These are phyloP conservation scores for Mycteria americana DNA, from an alignment of 2,797 vertebrate species.

Conservation along the genomic window DNA sequence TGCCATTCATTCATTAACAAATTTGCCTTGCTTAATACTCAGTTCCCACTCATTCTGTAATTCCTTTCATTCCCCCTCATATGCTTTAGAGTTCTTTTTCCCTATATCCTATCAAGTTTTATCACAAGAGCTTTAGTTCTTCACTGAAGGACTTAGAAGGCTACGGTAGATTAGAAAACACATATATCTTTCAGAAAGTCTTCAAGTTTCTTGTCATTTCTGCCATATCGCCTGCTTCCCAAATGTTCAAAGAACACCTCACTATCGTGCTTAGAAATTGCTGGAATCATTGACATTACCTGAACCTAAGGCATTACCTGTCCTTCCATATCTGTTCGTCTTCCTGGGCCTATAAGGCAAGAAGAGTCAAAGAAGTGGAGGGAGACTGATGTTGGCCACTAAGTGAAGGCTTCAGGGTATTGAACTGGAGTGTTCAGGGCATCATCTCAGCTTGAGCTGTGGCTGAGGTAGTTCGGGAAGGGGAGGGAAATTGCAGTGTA, in stretches of 20 bases:
- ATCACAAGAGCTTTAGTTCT: neutral
- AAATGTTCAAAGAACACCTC: neutral
- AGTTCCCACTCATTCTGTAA: neutral
- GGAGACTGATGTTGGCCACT: neutral
- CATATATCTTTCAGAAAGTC: neutral
- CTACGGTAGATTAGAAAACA: neutral
- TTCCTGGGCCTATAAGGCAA: neutral
- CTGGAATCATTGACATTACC: neutral
- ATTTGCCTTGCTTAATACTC: neutral
- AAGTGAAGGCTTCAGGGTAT: neutral
- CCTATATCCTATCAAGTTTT: neutral
- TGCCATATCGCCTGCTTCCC: neutral
- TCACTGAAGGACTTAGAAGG: neutral
- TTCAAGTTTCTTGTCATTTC: neutral
- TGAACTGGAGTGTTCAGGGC: neutral
- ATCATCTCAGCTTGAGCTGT: neutral
- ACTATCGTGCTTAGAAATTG: neutral
- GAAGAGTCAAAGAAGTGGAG: neutral
- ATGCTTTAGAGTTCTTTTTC: neutral
- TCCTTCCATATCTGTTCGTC: neutral
- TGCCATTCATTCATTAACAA: neutral
- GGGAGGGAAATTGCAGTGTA: neutral
- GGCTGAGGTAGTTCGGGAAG: neutral
- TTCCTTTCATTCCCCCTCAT: neutral
- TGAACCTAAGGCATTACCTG: neutral